These are phyloP conservation scores for Drosophila mimetica DNA, from an alignment of 2,888 invertebrate species.

Conservation along the genomic window DNA sequence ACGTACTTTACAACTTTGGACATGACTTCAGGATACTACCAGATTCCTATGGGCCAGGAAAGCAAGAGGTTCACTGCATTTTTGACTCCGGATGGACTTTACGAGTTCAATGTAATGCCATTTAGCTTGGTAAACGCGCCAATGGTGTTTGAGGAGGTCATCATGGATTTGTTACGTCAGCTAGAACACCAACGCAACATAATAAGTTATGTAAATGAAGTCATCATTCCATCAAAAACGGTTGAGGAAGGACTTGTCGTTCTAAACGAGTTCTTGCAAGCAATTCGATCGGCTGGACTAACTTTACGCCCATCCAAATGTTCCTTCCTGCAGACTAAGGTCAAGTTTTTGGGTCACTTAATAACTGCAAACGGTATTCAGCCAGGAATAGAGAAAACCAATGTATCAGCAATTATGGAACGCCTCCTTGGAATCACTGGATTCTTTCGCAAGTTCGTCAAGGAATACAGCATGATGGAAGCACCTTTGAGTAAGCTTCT, in stretches of 20 bases:
- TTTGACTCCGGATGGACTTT: background rate
- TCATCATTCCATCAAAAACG: background rate
- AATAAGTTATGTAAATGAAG: conserved; percentile 1
- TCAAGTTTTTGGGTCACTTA: too few relatives aligned
- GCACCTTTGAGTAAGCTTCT: background rate
- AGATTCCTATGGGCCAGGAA: too few relatives aligned
- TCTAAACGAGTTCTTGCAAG: too few relatives aligned
- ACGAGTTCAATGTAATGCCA: background rate
- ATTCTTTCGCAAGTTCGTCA: background rate
- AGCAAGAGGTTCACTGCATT: background rate
- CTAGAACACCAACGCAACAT: background rate
- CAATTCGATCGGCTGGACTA: background rate
- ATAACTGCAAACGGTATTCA: too few relatives aligned
- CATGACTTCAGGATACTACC: too few relatives aligned
- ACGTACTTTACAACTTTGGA: too few relatives aligned
- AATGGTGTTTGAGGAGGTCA: background rate
- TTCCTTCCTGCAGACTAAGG: background rate
- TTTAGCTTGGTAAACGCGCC: background rate
- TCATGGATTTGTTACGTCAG: background rate
- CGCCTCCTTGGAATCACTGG: background rate
- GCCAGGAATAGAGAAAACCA: too few relatives aligned
- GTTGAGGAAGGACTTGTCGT: background rate
- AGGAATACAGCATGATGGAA: background rate
- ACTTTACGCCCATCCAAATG: background rate
- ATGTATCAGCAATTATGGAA: background rate